phyloP scores from a whole-genome alignment of 1,140 invertebrate species.

The Diabrotica undecimpunctata region DNA sequence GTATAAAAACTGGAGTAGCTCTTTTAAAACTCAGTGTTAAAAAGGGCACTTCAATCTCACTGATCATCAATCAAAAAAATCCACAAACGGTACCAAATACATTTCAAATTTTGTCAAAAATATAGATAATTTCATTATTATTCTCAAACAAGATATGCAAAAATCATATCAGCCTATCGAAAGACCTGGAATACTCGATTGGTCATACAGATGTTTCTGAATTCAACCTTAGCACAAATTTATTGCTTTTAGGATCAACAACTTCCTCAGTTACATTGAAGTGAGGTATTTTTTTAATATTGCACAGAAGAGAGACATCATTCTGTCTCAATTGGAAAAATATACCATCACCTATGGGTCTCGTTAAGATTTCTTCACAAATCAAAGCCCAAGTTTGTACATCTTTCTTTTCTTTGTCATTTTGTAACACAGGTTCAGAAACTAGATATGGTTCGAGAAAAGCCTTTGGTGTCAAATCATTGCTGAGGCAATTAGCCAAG shows the following conservation, averaged over 20 bases:
- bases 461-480: constrained; percentile 88
- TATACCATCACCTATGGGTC: constrained; percentile 75
- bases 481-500: constrained; percentile 83
- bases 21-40: neutral
- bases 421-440: constrained; percentile 73
- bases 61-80: constrained; percentile 5
- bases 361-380: constrained; percentile 83
- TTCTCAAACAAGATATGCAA: constrained; percentile 11
- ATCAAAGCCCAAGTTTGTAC: constrained; percentile 91
- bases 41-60: constrained; percentile 12
- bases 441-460: constrained; percentile 88
- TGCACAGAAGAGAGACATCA: constrained; percentile 87
- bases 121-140: neutral
- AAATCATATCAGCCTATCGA: constrained; percentile 45
- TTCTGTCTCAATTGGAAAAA: constrained; percentile 91
- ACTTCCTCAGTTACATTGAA: constrained; percentile 93
- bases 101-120: neutral
- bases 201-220: constrained; percentile 95
- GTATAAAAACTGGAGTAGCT: too few relatives aligned
- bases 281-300: constrained; percentile 80
- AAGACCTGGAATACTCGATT: constrained; percentile 33
- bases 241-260: constrained; percentile 91
- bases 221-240: constrained; percentile 90
- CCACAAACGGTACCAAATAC: constrained; percentile 7
- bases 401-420: constrained; percentile 70